Percentiles rank a stretch among this genome's conserved stretches.
phyloP scores from a whole-genome alignment of 2,888 invertebrate genomes.

The Carcina quercana region DNA sequence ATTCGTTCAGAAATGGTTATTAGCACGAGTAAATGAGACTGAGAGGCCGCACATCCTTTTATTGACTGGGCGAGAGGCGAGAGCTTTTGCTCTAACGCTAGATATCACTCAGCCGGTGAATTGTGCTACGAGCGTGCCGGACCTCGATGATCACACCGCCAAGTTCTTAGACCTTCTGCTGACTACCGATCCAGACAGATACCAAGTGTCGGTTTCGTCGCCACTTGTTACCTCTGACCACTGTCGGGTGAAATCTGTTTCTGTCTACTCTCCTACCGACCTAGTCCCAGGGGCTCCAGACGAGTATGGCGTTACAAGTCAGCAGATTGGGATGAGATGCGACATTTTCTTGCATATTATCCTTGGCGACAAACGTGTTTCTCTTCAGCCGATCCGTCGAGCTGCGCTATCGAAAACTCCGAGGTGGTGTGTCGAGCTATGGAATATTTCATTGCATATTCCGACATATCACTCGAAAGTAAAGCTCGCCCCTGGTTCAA shows the following conservation, averaged over 20 bases:
- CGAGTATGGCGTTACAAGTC: too few relatives aligned
- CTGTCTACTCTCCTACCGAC: conserved; percentile 2
- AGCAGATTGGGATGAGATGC: conserved; percentile 10
- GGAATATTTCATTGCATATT: conserved; percentile 1
- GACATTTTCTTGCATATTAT: conserved; percentile 16
- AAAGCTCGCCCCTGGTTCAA: conserved; percentile 12
- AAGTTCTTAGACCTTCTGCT: conserved; percentile 15
- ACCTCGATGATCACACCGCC: conserved; percentile 12
- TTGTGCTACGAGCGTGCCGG: conserved; percentile 5
- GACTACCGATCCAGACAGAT: conserved; percentile 12
- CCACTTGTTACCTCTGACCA: conserved; percentile 13
- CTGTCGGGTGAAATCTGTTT: conserved; percentile 12
- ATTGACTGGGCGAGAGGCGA: conserved; percentile 7
- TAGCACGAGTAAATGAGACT: too few relatives aligned
- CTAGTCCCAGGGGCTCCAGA: conserved; percentile 6
- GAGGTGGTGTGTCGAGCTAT: background rate
- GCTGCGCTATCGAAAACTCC: background rate
- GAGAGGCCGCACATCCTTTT: background rate
- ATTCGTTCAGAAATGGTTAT: too few relatives aligned
- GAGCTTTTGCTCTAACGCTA: conserved; percentile 7
- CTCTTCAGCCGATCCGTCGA: background rate
- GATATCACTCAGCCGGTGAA: conserved; percentile 9
- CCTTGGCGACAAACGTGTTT: conserved; percentile 4
- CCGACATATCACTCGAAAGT: conserved; percentile 3
- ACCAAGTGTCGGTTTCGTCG: conserved; percentile 5